phyloP scores from a whole-genome alignment of 2,113 vertebrate genomes.

The Poicephalus gulielmi region DNA sequence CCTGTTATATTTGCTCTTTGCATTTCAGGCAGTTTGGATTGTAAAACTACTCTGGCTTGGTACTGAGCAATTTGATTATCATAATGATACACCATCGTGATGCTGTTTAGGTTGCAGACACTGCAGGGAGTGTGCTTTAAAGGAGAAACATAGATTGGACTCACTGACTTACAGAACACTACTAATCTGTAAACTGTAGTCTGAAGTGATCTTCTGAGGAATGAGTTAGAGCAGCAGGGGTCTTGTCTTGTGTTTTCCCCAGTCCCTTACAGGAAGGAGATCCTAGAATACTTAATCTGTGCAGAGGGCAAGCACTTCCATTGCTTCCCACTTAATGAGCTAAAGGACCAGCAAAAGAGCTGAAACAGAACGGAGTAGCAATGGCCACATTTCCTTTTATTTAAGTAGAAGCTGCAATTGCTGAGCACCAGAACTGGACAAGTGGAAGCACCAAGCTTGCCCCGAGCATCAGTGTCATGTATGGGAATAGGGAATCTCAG shows the following conservation, averaged over 20 bases:
- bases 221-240: not conserved
- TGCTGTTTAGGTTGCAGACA: not conserved
- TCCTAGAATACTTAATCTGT: not conserved
- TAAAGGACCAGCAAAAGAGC: not conserved
- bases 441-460: not conserved
- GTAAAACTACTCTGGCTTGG: not conserved
- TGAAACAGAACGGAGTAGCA: not conserved
- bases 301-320: not conserved
- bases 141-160: not conserved
- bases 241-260: not conserved
- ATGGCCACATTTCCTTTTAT: not conserved
- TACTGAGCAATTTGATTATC: not conserved
- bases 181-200: not conserved
- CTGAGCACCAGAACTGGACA: not conserved
- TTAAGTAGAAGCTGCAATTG: not conserved
- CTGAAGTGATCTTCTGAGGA: not conserved
- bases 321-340: not conserved
- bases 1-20: slow-evolving; percentile 5
- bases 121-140: not conserved
- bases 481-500: not conserved
- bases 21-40: slow-evolving; percentile 18
- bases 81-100: not conserved
- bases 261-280: not conserved
- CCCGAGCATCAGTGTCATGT: not conserved
- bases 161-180: not conserved